phyloP scores from a whole-genome alignment of 30 jellyfish, hydroid and myxozoan genomes.

The Aurelia sp. region DNA sequence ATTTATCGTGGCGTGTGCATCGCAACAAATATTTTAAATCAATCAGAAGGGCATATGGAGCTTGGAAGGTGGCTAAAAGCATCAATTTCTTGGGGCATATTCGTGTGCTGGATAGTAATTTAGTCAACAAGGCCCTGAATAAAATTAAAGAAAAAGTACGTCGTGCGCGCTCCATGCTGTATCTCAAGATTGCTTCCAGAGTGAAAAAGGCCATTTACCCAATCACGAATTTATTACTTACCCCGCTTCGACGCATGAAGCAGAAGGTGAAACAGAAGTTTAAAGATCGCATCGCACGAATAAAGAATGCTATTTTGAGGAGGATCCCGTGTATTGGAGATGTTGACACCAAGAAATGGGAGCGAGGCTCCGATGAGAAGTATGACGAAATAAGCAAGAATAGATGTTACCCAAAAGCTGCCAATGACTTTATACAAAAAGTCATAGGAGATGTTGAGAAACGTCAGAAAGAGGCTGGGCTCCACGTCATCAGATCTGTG shows the following conservation, averaged over 20 bases:
- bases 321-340: constrained; percentile 48
- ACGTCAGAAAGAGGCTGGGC: not conserved
- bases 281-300: not conserved
- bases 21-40: not conserved
- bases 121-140: not conserved
- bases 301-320: constrained; percentile 43
- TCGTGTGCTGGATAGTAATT: not conserved
- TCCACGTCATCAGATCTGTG: constrained; percentile 8
- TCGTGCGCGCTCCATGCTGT: not conserved
- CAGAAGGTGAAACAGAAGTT: constrained; percentile 29
- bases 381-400: constrained; percentile 29
- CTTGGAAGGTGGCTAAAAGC: not conserved
- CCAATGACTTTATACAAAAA: constrained; percentile 22
- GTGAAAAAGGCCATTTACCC: constrained; percentile 50
- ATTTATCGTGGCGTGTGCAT: not conserved
- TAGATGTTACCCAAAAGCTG: constrained; percentile 18
- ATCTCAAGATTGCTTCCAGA: constrained; percentile 5
- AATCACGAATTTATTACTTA: constrained; percentile 26
- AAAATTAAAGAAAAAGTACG: constrained; percentile 12
- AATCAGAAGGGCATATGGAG: not conserved
- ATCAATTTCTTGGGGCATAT: not conserved
- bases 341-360: constrained; percentile 49
- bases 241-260: constrained; percentile 53
- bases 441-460: not conserved
- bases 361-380: constrained; percentile 14